Conservation (phyloP, 1,140 invertebrate genomes). For the Drosophila fuyamai region DNA sequence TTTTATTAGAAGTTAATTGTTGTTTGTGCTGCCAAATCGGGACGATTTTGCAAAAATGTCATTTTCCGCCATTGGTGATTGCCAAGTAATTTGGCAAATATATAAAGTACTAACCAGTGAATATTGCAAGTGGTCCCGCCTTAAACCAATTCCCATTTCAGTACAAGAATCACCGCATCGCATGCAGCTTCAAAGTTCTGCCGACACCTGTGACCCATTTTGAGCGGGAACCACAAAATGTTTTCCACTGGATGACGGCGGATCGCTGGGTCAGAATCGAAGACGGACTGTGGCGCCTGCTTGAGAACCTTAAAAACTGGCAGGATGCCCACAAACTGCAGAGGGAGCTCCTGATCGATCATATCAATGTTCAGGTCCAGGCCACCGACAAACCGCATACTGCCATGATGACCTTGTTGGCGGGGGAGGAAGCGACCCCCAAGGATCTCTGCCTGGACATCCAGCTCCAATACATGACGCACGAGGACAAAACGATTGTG, state of each 20-base stretch:
- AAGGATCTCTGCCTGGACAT: constrained; percentile 35
- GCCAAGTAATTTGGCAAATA: constrained; percentile 43
- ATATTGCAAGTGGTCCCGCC: neutral
- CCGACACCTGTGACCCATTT: constrained; percentile 34
- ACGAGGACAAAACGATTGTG: constrained; percentile 16
- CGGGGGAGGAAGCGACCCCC: neutral
- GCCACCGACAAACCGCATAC: constrained; percentile 9
- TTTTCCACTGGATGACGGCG: constrained; percentile 64
- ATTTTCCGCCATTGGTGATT: constrained; percentile 36
- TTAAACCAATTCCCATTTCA: constrained; percentile 4
- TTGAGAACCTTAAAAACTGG: constrained; percentile 21
- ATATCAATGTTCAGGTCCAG: constrained; percentile 45
- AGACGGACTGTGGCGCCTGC: constrained; percentile 21
- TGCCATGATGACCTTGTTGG: constrained; percentile 4
- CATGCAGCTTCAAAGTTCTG: constrained; percentile 50
- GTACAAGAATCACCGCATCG: constrained; percentile 44
- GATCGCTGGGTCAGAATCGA: constrained; percentile 49
- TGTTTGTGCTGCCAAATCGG: neutral
- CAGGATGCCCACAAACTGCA: constrained; percentile 31
- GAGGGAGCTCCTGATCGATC: constrained; percentile 40
- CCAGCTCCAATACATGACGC: constrained; percentile 35
- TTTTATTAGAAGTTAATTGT: neutral
- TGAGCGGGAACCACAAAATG: constrained; percentile 21
- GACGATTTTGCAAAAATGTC: constrained; percentile 38
- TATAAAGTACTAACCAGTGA: constrained; percentile 38